Percentiles rank a stretch among this genome's conserved stretches.
phyloP scores from a whole-genome alignment of 2,888 invertebrate genomes.

The Platycheirus albimanus region DNA sequence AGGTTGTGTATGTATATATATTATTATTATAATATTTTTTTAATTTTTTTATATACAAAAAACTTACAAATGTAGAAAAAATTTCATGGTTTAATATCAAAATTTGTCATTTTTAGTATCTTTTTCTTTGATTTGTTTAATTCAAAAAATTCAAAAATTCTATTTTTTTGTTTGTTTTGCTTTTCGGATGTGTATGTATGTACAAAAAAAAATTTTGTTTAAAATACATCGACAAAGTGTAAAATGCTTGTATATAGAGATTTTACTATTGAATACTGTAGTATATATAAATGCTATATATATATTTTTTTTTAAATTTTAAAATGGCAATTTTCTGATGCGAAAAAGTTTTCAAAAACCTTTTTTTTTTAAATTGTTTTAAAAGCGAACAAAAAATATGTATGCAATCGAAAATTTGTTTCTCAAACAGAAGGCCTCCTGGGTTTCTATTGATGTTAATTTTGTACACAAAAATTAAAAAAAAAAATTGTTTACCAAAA shows the following conservation, averaged over 20 bases:
- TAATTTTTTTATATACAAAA: slow-evolving; percentile 60
- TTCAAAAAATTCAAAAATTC: slow-evolving; percentile 40
- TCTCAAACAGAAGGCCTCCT: slow-evolving; percentile 70
- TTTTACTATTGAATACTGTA: slow-evolving; percentile 47
- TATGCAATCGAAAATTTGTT: slow-evolving; percentile 48
- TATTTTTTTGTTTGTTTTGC: not conserved
- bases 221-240: slow-evolving; percentile 66
- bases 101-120: slow-evolving; percentile 45
- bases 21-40: slow-evolving; percentile 24
- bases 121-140: slow-evolving; percentile 7
- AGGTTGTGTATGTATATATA: slow-evolving; percentile 29
- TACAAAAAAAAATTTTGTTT: slow-evolving; percentile 58
- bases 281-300: slow-evolving; percentile 57
- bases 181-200: slow-evolving; percentile 45
- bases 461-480: slow-evolving; percentile 32
- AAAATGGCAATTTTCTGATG: slow-evolving; percentile 68
- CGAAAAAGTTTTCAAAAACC: slow-evolving; percentile 46
- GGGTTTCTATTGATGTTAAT: slow-evolving; percentile 48
- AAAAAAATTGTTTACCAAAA: slow-evolving; percentile 32
- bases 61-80: slow-evolving; percentile 67
- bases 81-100: slow-evolving; percentile 62
- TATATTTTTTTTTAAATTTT: slow-evolving; percentile 13
- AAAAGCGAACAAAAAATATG: slow-evolving; percentile 13
- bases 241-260: slow-evolving; percentile 62
- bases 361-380: slow-evolving; percentile 9